Percentiles rank a stretch among this genome's conserved stretches.
These are phyloP conservation scores for Apodemus agrarius DNA, from an alignment of 2,797 vertebrate genomes.

Conservation along the genomic window DNA sequence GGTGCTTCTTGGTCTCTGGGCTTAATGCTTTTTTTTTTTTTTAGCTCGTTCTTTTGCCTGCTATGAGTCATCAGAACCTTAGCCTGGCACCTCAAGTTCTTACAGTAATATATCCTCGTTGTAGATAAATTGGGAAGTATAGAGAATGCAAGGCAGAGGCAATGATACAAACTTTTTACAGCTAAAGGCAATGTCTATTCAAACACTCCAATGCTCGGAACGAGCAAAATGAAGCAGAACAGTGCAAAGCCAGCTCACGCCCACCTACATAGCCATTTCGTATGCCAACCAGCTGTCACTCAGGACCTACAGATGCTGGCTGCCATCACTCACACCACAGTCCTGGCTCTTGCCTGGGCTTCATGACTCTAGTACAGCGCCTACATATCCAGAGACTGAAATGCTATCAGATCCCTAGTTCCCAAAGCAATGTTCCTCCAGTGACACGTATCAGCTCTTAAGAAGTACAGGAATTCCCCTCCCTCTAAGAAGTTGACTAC, in stretches of 20 bases:
- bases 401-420: not conserved
- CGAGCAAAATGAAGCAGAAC: not conserved
- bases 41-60: constrained; percentile 15
- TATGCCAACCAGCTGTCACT: no score
- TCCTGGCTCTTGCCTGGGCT: not conserved
- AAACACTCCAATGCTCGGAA: not conserved
- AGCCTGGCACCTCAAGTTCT: not conserved
- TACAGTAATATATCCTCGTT: not conserved
- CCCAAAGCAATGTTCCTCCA: not conserved
- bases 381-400: not conserved
- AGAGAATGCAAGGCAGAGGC: not conserved
- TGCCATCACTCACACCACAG: not conserved
- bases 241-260: no score
- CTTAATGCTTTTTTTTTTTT: constrained; percentile 6
- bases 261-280: not conserved
- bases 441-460: not conserved
- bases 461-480: not conserved
- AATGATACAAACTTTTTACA: not conserved
- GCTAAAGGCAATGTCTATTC: not conserved
- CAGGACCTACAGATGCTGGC: not conserved
- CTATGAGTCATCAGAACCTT: not conserved
- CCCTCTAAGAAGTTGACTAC: not conserved
- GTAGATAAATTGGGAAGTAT: not conserved
- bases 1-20: not conserved
- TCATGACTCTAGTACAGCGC: not conserved